phyloP scores from a whole-genome alignment of 2,888 invertebrate species.

The Julus scanicus region DNA sequence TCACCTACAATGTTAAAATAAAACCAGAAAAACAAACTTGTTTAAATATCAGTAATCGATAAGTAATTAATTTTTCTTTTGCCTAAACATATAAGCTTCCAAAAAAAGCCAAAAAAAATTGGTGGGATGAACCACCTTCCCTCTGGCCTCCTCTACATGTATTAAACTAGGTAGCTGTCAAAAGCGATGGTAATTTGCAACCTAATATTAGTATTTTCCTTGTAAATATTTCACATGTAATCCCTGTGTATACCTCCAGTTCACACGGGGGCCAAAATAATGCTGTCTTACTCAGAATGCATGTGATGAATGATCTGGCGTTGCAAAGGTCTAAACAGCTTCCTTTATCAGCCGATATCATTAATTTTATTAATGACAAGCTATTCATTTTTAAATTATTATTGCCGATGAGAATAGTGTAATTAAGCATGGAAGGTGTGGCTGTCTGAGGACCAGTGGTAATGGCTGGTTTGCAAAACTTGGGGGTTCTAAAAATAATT shows the following conservation, averaged over 20 bases:
- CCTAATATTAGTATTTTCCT: slow-evolving; percentile 36
- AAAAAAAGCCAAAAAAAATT: neutral
- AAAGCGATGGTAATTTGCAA: slow-evolving; percentile 17
- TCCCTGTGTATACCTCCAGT: neutral
- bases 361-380: slow-evolving; percentile 45
- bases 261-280: slow-evolving; percentile 19
- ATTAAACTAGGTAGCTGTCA: neutral
- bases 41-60: neutral
- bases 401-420: neutral
- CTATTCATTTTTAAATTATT: slow-evolving; percentile 1
- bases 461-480: neutral
- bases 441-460: neutral
- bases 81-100: neutral
- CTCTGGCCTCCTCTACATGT: neutral
- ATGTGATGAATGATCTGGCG: neutral
- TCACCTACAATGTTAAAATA: too few relatives aligned
- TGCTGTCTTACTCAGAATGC: neutral
- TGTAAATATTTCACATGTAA: neutral
- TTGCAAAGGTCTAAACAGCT: neutral
- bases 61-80: neutral
- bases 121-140: slow-evolving; percentile 21
- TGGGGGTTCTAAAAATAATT: neutral
- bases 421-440: neutral
- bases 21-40: neutral
- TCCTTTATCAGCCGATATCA: slow-evolving; percentile 34